Percentiles rank a stretch among this genome's conserved stretches.
Conservation (phyloP, 2,888 invertebrate species). For the Meandrusa payeni region DNA sequence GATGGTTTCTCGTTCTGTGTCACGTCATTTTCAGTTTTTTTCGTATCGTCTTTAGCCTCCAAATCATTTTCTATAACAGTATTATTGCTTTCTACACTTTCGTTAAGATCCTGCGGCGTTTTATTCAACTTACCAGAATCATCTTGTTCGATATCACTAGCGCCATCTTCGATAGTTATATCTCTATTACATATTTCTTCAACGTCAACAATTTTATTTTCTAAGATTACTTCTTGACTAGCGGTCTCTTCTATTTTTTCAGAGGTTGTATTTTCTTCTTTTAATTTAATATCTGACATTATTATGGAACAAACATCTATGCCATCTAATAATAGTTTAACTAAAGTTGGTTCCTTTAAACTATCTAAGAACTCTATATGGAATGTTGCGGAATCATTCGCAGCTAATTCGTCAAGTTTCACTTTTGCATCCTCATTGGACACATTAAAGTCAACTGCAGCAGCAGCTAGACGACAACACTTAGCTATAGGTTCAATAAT, state of each 20-base stretch:
- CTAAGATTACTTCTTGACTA: conserved; percentile 8
- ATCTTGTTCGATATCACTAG: conserved; percentile 25
- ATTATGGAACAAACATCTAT: conserved; percentile 54
- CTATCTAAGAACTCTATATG: conserved; percentile 82
- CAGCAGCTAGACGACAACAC: conserved; percentile 81
- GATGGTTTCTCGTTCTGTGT: not conserved
- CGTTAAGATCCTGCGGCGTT: conserved; percentile 58
- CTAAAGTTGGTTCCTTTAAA: conserved; percentile 78
- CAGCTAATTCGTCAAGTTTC: conserved; percentile 55
- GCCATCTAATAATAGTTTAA: conserved; percentile 81
- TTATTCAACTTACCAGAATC: conserved; percentile 30
- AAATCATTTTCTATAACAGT: conserved; percentile 66
- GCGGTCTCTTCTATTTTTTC: conserved; percentile 8
- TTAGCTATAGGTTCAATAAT: conserved; percentile 81
- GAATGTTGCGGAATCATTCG: conserved; percentile 60
- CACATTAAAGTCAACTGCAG: conserved; percentile 57
- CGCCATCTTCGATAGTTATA: conserved; percentile 14
- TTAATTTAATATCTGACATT: conserved; percentile 24
- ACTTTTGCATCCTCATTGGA: conserved; percentile 64
- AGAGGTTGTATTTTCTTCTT: conserved; percentile 2
- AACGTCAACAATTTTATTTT: conserved; percentile 8
- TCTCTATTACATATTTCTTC: no score
- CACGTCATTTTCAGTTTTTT: conserved; percentile 20
- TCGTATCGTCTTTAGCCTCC: conserved; percentile 38
- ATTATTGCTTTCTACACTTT: conserved; percentile 59